These are phyloP conservation scores for Neopipo cinnamomea DNA, from an alignment of 2,113 vertebrate genomes.

Conservation along the genomic window DNA sequence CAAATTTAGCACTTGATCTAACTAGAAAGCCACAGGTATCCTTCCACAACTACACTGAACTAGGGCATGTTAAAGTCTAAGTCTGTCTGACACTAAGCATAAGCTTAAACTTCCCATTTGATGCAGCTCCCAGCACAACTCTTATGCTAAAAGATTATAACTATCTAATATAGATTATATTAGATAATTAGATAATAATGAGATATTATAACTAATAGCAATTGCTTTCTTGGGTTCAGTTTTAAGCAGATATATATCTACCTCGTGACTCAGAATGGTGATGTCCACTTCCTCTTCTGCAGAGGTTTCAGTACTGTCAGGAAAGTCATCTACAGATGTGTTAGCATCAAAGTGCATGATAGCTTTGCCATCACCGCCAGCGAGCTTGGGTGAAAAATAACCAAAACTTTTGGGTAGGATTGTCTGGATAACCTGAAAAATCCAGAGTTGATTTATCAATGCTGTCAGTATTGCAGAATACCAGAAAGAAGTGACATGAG, in stretches of 20 bases:
- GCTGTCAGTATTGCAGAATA: not conserved
- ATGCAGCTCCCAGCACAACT: not conserved
- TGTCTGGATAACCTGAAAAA: conserved; percentile 81
- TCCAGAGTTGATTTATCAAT: not conserved
- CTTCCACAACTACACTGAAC: not conserved
- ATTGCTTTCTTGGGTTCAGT: not conserved
- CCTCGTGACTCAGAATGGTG: conserved; percentile 82
- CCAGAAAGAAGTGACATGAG: not conserved
- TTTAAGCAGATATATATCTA: conserved; percentile 36
- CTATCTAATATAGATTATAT: not conserved
- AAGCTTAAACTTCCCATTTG: not conserved
- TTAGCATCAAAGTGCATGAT: conserved; percentile 54
- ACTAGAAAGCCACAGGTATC: not conserved
- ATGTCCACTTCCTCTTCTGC: conserved; percentile 83
- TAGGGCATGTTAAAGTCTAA: not conserved
- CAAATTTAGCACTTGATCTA: not conserved
- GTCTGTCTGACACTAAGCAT: not conserved
- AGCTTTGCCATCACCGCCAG: conserved; percentile 72
- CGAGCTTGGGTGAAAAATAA: conserved; percentile 68
- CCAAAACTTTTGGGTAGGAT: conserved; percentile 73
- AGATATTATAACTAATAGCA: not conserved
- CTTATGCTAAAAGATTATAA: not conserved
- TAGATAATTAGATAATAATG: not conserved
- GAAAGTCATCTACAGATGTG: conserved; percentile 56
- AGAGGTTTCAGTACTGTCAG: conserved; percentile 65